Conservation (phyloP, 2,888 invertebrate species). For the Noctua janthina region DNA sequence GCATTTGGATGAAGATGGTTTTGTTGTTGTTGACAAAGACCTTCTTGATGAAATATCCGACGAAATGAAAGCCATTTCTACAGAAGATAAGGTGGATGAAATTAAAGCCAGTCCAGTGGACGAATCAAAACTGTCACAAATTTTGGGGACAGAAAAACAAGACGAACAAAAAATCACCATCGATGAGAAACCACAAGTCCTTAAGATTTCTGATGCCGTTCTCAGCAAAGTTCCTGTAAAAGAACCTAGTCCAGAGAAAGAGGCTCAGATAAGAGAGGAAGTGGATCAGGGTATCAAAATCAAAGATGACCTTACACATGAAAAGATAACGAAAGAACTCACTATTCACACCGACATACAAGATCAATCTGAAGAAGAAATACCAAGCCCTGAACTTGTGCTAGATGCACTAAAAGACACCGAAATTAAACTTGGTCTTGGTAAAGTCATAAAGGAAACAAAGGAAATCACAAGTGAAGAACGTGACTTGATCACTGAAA, state of each 20-base stretch:
- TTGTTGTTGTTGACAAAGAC: conserved; percentile 74
- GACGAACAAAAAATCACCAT: conserved; percentile 79
- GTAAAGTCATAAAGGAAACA: neutral
- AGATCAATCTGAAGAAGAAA: conserved; percentile 37
- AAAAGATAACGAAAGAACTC: conserved; percentile 39
- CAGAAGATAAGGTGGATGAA: conserved; percentile 32
- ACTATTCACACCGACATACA: conserved; percentile 27
- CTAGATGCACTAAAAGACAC: conserved; percentile 36
- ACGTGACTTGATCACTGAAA: conserved; percentile 13
- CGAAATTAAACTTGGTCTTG: conserved; percentile 2
- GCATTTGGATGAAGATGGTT: conserved; percentile 55
- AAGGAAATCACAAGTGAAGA: neutral
- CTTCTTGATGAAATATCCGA: conserved; percentile 79
- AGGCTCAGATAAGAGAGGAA: conserved; percentile 62
- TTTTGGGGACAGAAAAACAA: conserved; percentile 71
- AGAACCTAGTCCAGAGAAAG: conserved; percentile 79
- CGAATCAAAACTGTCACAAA: conserved; percentile 62
- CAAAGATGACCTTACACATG: conserved; percentile 36
- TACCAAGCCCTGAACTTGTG: conserved; percentile 57
- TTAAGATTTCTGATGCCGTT: conserved; percentile 57
- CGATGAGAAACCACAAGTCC: conserved; percentile 57
- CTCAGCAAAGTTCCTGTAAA: conserved; percentile 70
- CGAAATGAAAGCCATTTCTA: conserved; percentile 48
- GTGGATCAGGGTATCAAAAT: conserved; percentile 55
- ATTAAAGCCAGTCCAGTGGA: conserved; percentile 4